These are phyloP conservation scores for Caenorhabditis sp. DNA, from an alignment of 2,888 invertebrate species.

Conservation along the genomic window DNA sequence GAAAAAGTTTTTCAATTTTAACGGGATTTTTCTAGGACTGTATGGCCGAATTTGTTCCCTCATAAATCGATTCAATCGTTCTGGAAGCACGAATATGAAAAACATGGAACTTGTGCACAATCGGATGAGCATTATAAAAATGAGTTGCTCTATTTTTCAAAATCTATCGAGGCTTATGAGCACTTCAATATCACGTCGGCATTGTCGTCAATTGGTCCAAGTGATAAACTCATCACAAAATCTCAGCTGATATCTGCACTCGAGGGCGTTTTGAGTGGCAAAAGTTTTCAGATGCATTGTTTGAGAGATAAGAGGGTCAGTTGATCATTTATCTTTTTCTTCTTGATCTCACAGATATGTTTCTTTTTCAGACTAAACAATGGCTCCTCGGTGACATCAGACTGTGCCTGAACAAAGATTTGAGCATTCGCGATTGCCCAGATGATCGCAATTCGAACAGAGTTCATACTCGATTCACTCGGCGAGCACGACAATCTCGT, in stretches of 20 bases:
- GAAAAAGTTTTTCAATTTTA: not conserved
- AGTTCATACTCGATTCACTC: constrained; percentile 1
- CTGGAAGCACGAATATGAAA: constrained; percentile 61
- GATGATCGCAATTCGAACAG: constrained; percentile 14
- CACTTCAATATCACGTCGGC: constrained; percentile 12
- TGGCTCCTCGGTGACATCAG: constrained; percentile 44
- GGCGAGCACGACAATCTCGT: not conserved
- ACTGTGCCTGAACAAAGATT: constrained; percentile 38
- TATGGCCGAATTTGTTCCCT: constrained; percentile 53
- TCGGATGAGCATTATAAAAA: constrained; percentile 31
- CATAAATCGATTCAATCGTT: constrained; percentile 38
- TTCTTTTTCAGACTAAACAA: constrained; percentile 35
- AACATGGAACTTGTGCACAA: constrained; percentile 57
- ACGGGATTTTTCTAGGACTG: constrained; percentile 13
- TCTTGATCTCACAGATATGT: too few species aligned
- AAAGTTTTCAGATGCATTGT: constrained; percentile 43
- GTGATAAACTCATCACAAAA: constrained; percentile 13
- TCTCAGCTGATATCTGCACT: constrained; percentile 16
- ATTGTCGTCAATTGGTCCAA: constrained; percentile 24
- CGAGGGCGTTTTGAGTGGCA: constrained; percentile 15
- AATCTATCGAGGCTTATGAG: constrained; percentile 24
- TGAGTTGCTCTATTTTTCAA: constrained; percentile 46
- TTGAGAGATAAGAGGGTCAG: constrained; percentile 47
- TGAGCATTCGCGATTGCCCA: constrained; percentile 35
- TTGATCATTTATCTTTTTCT: not conserved